Base-by-base conservation (phyloP, 2,797 vertebrate genomes). In the Pristis pectinata region DNA sequence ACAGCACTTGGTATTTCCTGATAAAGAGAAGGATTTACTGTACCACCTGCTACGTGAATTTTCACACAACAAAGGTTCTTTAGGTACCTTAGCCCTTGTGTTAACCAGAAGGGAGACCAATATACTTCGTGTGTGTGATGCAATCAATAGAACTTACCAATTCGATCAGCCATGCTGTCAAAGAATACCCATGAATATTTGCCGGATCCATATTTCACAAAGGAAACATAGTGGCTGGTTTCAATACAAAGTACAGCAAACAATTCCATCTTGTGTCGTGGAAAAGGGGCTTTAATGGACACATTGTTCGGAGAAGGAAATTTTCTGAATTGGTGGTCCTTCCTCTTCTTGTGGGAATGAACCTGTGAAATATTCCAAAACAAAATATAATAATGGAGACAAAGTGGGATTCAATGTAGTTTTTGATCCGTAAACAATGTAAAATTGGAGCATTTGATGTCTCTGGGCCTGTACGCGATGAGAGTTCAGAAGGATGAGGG, bases 181-280 rank as follows among this genome's bases (percentile, higher is more conserved):
- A 98, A 98, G 95, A 98, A 98, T 67, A 98, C 95, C 98, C 98
- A 98, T n/a, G 98, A 97, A 44, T 95, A 95, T 64, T 96, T 95
- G 72, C 96, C 96, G 0, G 97, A 93, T 70, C 97, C 97, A 0
- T 96, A 98, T 95, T 98, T 98, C n/a, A 98, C 97, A 94, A 98
- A 98, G 92, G 97, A 97, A 93, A 98, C 97, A 5, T 98, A 98
- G 96, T 98, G 98, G 95, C 97, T 98, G 95, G 97, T 98, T 61
- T 97, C 96, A 95, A 98, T 98, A 95, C 98, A 98, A 85, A 98
- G 97, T 76, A 98, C 97, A 0, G 97, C 98, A 95, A 98, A 97
- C 93, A 98, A 96, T 95, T 98, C 96, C 97, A 98, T 96, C 9
- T 8, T 96, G 93, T 96, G 96, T 15, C 96, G 96, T 67, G 95